Evolutionary conservation across 2,797 vertebrate genomes (phyloP).

Genomic region (Ceryle rudis): DNA sequence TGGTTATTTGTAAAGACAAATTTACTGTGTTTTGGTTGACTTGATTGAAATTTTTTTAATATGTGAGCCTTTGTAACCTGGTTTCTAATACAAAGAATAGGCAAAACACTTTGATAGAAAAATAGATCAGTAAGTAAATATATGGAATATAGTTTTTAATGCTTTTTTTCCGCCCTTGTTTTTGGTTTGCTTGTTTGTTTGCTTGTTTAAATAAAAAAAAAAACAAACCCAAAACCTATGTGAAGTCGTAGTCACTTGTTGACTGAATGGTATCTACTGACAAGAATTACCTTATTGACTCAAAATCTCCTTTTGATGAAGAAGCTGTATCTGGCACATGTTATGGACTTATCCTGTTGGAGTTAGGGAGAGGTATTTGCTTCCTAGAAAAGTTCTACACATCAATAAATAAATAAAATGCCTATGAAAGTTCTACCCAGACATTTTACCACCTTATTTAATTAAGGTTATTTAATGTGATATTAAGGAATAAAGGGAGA

Average conservation of each 20-base stretch:
- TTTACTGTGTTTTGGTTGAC: neutral
- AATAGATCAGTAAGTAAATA: neutral
- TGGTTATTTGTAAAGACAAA: neutral
- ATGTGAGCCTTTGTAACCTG: neutral
- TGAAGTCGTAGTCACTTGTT: neutral
- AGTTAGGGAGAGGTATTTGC: neutral
- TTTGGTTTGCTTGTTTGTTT: neutral
- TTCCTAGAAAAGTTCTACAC: neutral
- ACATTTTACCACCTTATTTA: neutral
- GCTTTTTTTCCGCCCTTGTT: no score
- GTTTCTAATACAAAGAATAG: neutral
- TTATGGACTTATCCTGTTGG: neutral
- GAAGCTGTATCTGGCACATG: accelerated
- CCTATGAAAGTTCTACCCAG: accelerated
- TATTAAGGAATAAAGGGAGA: neutral
- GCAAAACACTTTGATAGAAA: neutral
- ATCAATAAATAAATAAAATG: neutral
- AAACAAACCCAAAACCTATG: no score
- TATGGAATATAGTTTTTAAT: neutral
- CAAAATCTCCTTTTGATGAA: neutral
- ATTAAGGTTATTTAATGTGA: neutral
- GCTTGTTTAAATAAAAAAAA: neutral
- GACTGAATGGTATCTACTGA: neutral
- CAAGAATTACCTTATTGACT: neutral
- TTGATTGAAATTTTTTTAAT: neutral